A percentile compares a stretch with the other conserved stretches of the same genome.
Evolutionary conservation across 1,140 invertebrate species (phyloP).

Genomic region (Drosophila azteca): DNA sequence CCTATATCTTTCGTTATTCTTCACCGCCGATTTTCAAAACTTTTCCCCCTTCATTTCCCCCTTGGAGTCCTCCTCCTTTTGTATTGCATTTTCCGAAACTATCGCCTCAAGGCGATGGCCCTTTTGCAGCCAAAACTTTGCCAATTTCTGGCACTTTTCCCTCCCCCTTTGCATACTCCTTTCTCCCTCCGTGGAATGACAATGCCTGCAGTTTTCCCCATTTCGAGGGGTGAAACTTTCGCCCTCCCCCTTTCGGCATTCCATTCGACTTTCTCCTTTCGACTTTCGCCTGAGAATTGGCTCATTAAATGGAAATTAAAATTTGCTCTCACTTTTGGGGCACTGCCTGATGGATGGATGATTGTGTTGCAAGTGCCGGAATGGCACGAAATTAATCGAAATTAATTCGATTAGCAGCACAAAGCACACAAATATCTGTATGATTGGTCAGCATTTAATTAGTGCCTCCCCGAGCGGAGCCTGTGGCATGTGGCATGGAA

Average conservation of each 20-base stretch:
- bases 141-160: too few species aligned
- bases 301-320: constrained; percentile 37
- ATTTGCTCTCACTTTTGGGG: constrained; percentile 7
- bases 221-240: background rate
- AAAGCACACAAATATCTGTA: constrained; percentile 44
- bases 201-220: too few species aligned
- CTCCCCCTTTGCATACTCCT: too few species aligned
- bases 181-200: too few species aligned
- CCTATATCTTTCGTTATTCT: too few species aligned
- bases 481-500: constrained; percentile 18
- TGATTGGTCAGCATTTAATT: constrained; percentile 59
- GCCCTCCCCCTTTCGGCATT: background rate
- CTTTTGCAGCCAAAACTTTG: too few species aligned
- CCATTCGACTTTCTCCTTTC: constrained; percentile 1
- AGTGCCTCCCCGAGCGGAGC: constrained; percentile 53
- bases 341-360: constrained; percentile 1
- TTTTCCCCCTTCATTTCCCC: too few species aligned
- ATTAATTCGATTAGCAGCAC: constrained; percentile 47
- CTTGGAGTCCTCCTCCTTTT: too few species aligned
- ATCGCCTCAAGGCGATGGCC: too few species aligned
- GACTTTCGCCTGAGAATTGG: constrained; percentile 8
- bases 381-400: constrained; percentile 34
- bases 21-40: too few species aligned
- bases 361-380: constrained; percentile 10
- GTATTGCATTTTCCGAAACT: too few species aligned